These are phyloP conservation scores for Antheraea yamamai DNA, from an alignment of 2,888 invertebrate genomes.

Conservation along the genomic window DNA sequence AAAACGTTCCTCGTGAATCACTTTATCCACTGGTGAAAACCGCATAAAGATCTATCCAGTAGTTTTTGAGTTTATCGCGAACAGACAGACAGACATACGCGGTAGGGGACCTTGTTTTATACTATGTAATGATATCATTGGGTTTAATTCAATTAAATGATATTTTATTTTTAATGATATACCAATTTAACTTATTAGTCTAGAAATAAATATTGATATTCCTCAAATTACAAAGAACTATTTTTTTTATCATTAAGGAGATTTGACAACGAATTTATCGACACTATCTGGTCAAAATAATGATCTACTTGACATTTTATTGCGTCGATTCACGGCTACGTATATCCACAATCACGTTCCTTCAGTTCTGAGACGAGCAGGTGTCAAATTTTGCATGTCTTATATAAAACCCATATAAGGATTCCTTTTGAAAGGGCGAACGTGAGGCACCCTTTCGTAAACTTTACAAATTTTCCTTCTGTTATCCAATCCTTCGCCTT, in stretches of 20 bases:
- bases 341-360: not conserved
- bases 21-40: no score
- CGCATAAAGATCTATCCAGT: no score
- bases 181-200: not conserved
- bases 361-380: slow-evolving; percentile 4
- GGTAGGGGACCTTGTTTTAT: no score
- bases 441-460: slow-evolving; percentile 8
- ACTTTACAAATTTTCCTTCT: not conserved
- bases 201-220: not conserved
- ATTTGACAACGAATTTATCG: not conserved
- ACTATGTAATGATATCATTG: no score
- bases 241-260: not conserved
- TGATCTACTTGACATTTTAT: not conserved
- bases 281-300: not conserved
- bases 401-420: slow-evolving; percentile 12
- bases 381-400: slow-evolving; percentile 12
- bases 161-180: not conserved
- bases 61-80: no score
- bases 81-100: no score
- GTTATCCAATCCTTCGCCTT: not conserved
- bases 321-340: not conserved
- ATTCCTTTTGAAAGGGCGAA: slow-evolving; percentile 9
- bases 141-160: not conserved
- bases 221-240: not conserved
- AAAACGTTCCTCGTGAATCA: no score